Conservation (phyloP, 2,113 vertebrate genomes). For the Hypanus sabinus region DNA sequence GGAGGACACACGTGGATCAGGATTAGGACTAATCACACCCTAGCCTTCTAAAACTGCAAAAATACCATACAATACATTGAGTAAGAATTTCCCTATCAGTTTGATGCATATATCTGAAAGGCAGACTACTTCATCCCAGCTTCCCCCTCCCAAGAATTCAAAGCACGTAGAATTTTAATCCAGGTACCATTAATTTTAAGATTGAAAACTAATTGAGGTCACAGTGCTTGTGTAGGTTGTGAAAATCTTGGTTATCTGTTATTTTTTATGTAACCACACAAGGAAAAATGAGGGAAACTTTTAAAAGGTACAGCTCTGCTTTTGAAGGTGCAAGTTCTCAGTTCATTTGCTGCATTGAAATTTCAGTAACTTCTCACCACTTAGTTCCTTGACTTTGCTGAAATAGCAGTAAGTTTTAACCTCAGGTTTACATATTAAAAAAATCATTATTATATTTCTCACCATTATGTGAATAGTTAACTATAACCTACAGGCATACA, state of each 20-base stretch:
- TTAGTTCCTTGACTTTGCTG: neutral
- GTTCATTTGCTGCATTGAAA: neutral
- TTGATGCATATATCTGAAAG: neutral
- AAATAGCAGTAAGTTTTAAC: neutral
- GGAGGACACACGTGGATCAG: no score
- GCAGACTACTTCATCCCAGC: neutral
- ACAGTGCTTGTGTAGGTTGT: neutral
- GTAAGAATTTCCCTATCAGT: no score
- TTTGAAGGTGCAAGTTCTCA: neutral
- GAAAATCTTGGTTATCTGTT: neutral
- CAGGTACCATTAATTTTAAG: neutral
- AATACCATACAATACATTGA: no score
- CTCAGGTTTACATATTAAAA: neutral
- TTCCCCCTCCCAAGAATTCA: neutral
- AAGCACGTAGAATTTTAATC: neutral
- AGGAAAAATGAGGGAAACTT: neutral
- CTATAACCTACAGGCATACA: neutral
- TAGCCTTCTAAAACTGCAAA: no score
- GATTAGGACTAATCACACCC: no score
- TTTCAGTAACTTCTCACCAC: neutral
- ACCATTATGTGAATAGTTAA: neutral
- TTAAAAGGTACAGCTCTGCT: neutral
- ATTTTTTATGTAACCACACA: neutral
- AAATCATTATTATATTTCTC: neutral
- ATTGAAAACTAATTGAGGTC: neutral